A percentile compares a stretch with the other conserved stretches of the same genome.
phyloP scores from a whole-genome alignment of 2,113 vertebrate species.

The Colius striatus region DNA sequence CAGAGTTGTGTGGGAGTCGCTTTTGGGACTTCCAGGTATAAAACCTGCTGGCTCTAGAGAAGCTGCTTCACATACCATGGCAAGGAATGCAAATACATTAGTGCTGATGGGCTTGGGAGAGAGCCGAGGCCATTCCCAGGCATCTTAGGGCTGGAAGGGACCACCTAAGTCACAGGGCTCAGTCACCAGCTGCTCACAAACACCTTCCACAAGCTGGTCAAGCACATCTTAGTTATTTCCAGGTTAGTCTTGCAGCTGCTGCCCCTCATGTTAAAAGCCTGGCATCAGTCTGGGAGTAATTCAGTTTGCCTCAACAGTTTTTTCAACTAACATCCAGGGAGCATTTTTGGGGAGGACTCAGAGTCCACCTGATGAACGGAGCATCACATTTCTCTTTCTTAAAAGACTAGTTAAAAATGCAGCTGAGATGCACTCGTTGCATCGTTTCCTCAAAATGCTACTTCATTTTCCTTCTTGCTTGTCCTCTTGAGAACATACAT shows the following conservation, averaged over 20 bases:
- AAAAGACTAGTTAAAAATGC: not conserved
- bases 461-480: not conserved
- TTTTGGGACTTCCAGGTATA: not conserved
- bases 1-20: not conserved
- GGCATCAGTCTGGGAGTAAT: not conserved
- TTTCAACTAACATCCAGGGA: not conserved
- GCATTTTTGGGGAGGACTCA: not conserved
- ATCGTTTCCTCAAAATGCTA: not conserved
- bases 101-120: not conserved
- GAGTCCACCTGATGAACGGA: not conserved
- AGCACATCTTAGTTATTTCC: not conserved
- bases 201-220: constrained; percentile 47
- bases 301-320: not conserved
- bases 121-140: not conserved
- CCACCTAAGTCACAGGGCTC: not conserved
- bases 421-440: not conserved
- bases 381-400: not conserved
- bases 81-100: not conserved
- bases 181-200: constrained; percentile 47
- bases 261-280: not conserved
- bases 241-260: constrained; percentile 41
- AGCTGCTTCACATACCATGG: not conserved
- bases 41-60: not conserved
- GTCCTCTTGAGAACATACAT: not conserved
- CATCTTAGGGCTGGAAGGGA: not conserved